Conservation (phyloP, 1,140 invertebrate genomes). For the Macrotrachela quadricornifera region DNA sequence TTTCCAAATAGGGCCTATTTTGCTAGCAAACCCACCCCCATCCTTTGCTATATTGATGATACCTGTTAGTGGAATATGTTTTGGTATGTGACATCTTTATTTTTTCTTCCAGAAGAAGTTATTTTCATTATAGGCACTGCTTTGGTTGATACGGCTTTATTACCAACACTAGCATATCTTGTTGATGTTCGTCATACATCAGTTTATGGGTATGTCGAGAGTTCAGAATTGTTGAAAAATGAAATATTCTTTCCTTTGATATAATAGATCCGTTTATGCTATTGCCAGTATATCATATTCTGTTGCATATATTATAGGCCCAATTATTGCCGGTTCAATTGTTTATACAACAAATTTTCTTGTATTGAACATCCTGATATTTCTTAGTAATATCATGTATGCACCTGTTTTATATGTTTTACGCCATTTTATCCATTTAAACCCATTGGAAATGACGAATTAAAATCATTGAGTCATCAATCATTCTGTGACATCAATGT, state of each 20-base stretch:
- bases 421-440: conserved; percentile 80
- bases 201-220: conserved; percentile 54
- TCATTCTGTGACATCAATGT: too few species aligned
- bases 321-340: conserved; percentile 86
- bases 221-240: too few species aligned
- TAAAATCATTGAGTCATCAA: too few species aligned
- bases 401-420: conserved; percentile 69
- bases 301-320: conserved; percentile 88
- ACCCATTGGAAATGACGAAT: conserved; percentile 67
- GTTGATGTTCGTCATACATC: conserved; percentile 92
- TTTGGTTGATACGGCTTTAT: conserved; percentile 82
- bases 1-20: too few species aligned
- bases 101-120: too few species aligned
- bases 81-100: too few species aligned
- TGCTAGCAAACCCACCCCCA: too few species aligned
- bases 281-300: conserved; percentile 99
- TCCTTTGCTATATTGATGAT: too few species aligned
- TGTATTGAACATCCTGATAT: conserved; percentile 79
- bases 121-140: too few species aligned
- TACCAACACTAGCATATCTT: conserved; percentile 83
- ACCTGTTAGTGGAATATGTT: too few species aligned
- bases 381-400: conserved; percentile 74
- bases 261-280: too few species aligned
- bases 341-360: conserved; percentile 85
- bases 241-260: too few species aligned